Evolutionary conservation across 2,888 invertebrate genomes (phyloP).

Genomic region (Dicyrtomina minuta): DNA sequence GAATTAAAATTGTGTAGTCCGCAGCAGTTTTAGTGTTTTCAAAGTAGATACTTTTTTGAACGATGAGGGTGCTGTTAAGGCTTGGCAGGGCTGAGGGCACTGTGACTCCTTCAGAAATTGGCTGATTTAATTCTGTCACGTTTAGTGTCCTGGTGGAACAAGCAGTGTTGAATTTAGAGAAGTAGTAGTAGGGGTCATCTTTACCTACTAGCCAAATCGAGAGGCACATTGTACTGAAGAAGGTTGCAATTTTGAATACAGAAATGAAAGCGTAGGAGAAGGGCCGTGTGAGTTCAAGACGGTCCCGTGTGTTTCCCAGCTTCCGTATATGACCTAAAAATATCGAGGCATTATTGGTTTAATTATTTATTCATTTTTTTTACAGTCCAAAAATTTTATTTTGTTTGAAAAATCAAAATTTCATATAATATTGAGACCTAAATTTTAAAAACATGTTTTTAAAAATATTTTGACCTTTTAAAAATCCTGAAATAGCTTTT

Average conservation of each 20-base stretch:
- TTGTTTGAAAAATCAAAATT: too few species aligned
- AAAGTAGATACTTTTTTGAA: background rate
- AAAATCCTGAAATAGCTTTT: too few species aligned
- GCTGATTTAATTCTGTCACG: slow-evolving; percentile 46
- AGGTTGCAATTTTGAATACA: slow-evolving; percentile 74
- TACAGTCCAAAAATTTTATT: too few species aligned
- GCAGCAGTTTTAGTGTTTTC: slow-evolving; percentile 30
- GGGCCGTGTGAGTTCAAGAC: slow-evolving; percentile 68
- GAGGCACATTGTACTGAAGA: slow-evolving; percentile 66
- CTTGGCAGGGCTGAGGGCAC: background rate
- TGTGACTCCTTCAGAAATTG: slow-evolving; percentile 8
- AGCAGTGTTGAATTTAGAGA: slow-evolving; percentile 53
- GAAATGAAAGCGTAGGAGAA: slow-evolving; percentile 73
- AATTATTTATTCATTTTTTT: too few species aligned
- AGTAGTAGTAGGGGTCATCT: slow-evolving; percentile 52
- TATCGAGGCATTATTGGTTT: too few species aligned
- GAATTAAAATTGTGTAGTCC: slow-evolving; percentile 53
- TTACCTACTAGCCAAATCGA: slow-evolving; percentile 59
- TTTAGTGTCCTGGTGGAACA: slow-evolving; percentile 51
- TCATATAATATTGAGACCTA: too few species aligned
- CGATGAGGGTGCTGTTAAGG: background rate
- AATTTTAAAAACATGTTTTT: too few species aligned
- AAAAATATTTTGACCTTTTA: too few species aligned
- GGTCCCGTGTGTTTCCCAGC: too few species aligned
- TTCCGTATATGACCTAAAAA: too few species aligned